Percentiles rank a stretch among this genome's conserved stretches.
Evolutionary conservation across 2,888 invertebrate species (phyloP).

Genomic region (Nomada fabriciana): DNA sequence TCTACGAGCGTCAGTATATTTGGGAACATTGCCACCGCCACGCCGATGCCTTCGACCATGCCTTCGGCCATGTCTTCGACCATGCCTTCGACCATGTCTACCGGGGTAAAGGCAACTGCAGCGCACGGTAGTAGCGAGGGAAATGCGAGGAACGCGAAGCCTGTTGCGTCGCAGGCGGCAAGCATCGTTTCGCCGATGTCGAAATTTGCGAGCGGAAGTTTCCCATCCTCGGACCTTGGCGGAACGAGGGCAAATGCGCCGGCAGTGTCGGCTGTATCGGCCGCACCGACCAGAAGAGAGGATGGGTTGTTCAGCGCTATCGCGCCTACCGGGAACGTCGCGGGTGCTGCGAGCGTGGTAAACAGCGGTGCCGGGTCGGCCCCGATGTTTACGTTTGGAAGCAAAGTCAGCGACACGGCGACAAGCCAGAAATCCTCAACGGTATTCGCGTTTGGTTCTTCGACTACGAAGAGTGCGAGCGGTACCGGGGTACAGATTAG

Average conservation of each 20-base stretch:
- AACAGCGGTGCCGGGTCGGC: conserved; percentile 1
- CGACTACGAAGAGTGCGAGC: neutral
- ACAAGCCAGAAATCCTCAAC: conserved; percentile 30
- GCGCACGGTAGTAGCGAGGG: neutral
- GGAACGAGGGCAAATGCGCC: neutral
- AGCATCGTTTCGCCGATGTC: neutral
- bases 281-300: neutral
- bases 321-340: neutral
- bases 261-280: neutral
- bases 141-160: neutral
- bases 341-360: neutral
- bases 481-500: conserved; percentile 3
- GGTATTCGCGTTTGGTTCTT: conserved; percentile 34
- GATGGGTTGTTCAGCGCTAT: neutral
- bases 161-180: neutral
- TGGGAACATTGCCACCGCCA: neutral
- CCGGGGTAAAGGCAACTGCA: neutral
- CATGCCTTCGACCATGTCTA: neutral
- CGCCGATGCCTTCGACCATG: neutral
- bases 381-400: conserved; percentile 48
- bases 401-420: neutral
- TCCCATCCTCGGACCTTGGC: neutral
- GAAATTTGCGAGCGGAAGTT: neutral
- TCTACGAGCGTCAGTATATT: neutral
- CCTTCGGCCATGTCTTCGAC: neutral